Evolutionary conservation across 2,888 invertebrate genomes (phyloP), one percentile per base, ranked within the genome.

Genomic region (Deroplatys truncata): DNA sequence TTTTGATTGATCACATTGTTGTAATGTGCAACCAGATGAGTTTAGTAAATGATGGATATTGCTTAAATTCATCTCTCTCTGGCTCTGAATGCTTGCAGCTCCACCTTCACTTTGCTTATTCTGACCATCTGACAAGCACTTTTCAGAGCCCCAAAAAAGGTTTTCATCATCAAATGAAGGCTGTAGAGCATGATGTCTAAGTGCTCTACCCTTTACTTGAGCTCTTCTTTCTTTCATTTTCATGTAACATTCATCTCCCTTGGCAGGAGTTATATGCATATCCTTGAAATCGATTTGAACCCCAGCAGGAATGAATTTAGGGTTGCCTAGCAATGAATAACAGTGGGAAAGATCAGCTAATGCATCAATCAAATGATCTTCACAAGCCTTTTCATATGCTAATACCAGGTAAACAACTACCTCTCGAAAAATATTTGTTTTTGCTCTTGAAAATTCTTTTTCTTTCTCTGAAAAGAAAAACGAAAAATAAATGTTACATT

Each of bases 341-440:
- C 87, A 87, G n/a, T 87, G 87, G 0, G 87, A 31, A 29, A 90
- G 84, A 35, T 89, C 88, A 1, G 28, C 25, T 35, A 88, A 84
- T 49, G 89, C 89, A 72, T 88, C 88, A 84, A 88, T 31, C 13
- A 84, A 49, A 72, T 84, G 43, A 25, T 88, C 89, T 35, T 85
- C 84, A 25, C 89, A 56, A 25, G 84, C 56, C 29, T 89, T 89
- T 72, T 90, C 90, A 83, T 90, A 90, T 72, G 86, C 88, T 20
- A 90, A 29, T 31, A 90, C 89, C 15, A 90, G 84, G 28, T 88
- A 35, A 25, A 90, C 72, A 28, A 84, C 82, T 2, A 89, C 84
- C 56, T 89, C 89, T 85, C 90, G 88, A n/a, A 90, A 90, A 7
- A 90, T 2, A 31, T 89, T 89, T 28, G 85, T 84, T 72, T 89